phyloP scores from a whole-genome alignment of 2,113 vertebrate genomes.

The Bufo gargarizans region DNA sequence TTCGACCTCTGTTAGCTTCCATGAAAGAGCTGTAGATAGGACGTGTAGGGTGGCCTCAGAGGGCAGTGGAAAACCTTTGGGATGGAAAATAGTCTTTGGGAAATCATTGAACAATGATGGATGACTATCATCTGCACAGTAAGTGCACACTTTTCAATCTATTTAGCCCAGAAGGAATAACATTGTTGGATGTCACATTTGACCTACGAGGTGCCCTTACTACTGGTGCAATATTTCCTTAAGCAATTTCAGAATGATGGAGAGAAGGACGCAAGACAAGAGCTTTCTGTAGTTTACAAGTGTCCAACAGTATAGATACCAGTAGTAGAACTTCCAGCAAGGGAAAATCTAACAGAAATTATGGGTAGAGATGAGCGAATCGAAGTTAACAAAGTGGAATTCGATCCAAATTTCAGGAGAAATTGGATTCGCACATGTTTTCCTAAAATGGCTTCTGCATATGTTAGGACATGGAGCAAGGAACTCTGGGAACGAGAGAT shows the following conservation, averaged over 20 bases:
- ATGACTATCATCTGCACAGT: constrained; percentile 27
- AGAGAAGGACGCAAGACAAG: neutral
- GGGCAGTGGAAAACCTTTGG: neutral
- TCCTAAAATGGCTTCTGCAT: too few relatives aligned
- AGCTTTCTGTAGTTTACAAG: neutral
- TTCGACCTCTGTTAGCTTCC: neutral
- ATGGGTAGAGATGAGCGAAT: too few relatives aligned
- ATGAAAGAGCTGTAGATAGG: too few relatives aligned
- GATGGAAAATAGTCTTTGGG: constrained; percentile 18
- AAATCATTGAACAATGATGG: constrained; percentile 23
- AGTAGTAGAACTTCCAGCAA: neutral
- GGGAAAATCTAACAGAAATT: neutral
- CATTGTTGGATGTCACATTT: constrained; percentile 18
- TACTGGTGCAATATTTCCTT: neutral
- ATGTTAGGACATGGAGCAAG: too few relatives aligned
- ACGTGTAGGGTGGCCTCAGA: neutral
- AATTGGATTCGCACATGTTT: too few relatives aligned
- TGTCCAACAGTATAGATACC: neutral
- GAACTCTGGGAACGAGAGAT: too few relatives aligned
- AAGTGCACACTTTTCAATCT: constrained; percentile 12
- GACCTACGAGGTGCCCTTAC: constrained; percentile 16
- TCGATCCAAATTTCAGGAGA: too few relatives aligned
- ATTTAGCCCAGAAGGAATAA: constrained; percentile 28
- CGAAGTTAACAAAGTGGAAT: too few relatives aligned
- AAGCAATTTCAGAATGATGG: neutral